Evolutionary conservation across 2,797 vertebrate species (phyloP), one percentile per base, ranked within the genome.

Genomic region (Xenops minutus): DNA sequence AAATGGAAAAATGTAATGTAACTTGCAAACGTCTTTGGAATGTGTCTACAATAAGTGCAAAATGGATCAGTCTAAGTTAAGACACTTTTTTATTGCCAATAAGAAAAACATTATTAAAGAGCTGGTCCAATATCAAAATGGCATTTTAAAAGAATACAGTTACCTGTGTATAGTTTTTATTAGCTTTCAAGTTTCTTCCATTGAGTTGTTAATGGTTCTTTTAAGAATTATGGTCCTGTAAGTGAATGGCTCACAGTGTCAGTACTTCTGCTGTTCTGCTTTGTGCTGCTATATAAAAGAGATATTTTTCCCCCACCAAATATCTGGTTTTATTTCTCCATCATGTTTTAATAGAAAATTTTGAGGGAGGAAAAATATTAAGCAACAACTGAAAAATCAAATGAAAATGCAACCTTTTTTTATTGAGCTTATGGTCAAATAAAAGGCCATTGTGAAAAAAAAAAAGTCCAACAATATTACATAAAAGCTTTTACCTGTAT

Each of bases 111-210:
- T 90, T 96, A 96, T 97, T 95, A 97, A 97, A 97, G 90, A 95
- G 52, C 84, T 80, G 91, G 91, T 95, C 93, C 95, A 95, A 89
- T 96, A 95, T 97, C 97, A 98, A 97, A 97, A 96, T 93, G 86
- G 58, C 81, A 76, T 92, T 97, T 97, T 95, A 97, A 96, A 97
- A 92, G 94, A 89, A 94, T 94, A 93, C 52, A 0, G 89, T 96
- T 96, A 96, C 88, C 89, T 96, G 94, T 96, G 76, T 93, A 71
- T 92, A 96, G 77, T 69, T 92, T 95, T 97, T 97, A 96, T 94
- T 95, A 96, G 95, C 92, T 95, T 98, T 98, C 92, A 97, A 86
- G 94, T 97, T 97, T 97, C 96, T 96, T 96, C 95, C 96, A 92
- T 86, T 96, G 97, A 97, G 88, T 89, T 94, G 96, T 94, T 98